Evolutionary conservation across 2,888 invertebrate genomes (phyloP), one percentile per base, ranked within the genome.

Genomic region (Rhagophthalmus giganteus): DNA sequence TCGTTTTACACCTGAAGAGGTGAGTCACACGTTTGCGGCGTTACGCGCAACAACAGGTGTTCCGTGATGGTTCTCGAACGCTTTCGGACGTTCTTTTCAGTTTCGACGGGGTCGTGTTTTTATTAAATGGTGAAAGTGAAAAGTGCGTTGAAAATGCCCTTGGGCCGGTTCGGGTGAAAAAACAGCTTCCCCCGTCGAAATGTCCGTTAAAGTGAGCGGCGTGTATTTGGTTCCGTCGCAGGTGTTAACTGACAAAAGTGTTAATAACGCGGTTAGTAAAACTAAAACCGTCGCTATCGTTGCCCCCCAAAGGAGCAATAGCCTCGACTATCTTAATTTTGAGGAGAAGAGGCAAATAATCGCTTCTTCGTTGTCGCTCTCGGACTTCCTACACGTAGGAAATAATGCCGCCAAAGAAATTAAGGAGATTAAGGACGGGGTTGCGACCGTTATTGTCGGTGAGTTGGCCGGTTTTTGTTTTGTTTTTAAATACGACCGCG

Each of bases 301-400:
- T 16, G 81, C 82, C 16, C 86, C 86, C 0, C 86, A 86, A 65
- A 76, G 89, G 67, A 90, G 90, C 77, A 89, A 85, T 75, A 90
- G 90, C 70, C 81, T 91, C 79, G 91, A 91, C 79, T 89, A 90
- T 78, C 81, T 93, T 48, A 92, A 93, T 78, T 93, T 93, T 74
- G 91, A 92, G 76, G 92, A 93, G 79, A 91, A 91, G 74, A 81
- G 92, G 66, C 90, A 91, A 76, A 78, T 93, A 70, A 93, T 93
- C 61, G 92, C 92, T 34, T 91, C 91, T 58, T 90, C 91, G 39
- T 75, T 93, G 70, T 91, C 91, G 58, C 79, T 93, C 54, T 90
- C 90, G 61, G 92, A 92, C 76, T 91, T 92, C 62, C 57, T 74
- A 15, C 66, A 61, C 51, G 71, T 64, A 14, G 68, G 69, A 32